Conservation (phyloP, 2,113 vertebrate genomes). For the Narcine bancroftii region DNA sequence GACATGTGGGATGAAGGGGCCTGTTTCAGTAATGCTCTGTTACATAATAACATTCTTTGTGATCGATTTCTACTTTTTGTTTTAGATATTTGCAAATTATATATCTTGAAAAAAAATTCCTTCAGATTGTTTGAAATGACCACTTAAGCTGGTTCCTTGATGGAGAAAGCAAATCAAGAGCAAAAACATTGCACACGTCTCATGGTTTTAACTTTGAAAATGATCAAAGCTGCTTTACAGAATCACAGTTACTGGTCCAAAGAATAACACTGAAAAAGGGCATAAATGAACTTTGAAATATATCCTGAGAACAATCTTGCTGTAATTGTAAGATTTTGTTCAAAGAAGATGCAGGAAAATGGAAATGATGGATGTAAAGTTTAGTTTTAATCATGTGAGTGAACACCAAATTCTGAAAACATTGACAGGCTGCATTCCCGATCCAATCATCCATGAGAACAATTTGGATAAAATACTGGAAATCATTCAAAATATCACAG, state of each 20-base stretch:
- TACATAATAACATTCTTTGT: no score
- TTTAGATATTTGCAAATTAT: background rate
- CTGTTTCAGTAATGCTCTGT: no score
- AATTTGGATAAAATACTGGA: background rate
- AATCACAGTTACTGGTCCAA: background rate
- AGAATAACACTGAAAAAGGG: background rate
- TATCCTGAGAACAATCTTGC: background rate
- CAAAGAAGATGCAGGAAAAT: background rate
- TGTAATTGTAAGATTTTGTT: background rate
- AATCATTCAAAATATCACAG: background rate
- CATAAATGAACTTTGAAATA: background rate
- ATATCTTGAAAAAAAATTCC: background rate
- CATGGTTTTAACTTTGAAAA: background rate
- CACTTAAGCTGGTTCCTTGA: background rate
- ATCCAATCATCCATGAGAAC: background rate
- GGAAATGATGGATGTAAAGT: background rate
- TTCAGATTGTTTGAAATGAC: background rate
- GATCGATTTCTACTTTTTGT: background rate
- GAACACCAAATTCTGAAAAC: background rate
- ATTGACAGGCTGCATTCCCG: background rate
- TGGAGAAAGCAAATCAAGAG: background rate
- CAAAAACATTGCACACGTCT: background rate
- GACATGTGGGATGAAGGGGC: no score
- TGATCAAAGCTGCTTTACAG: background rate
- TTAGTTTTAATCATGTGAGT: background rate